Conservation (phyloP, 2,888 invertebrate species). For the Autographa gamma region DNA sequence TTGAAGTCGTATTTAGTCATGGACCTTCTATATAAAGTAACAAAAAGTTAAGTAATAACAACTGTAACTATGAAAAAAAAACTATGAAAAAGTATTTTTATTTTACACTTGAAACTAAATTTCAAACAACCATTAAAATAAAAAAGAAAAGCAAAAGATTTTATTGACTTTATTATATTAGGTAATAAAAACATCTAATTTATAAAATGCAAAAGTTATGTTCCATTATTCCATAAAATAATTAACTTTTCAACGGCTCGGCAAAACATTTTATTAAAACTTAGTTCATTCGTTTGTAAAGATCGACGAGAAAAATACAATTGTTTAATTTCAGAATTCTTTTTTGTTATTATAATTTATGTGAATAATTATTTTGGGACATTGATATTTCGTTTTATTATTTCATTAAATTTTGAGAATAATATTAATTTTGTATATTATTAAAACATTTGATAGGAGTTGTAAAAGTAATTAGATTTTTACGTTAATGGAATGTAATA, state of each 20-base stretch:
- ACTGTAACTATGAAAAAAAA: too few relatives aligned
- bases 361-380: background rate
- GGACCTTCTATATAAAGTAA: too few relatives aligned
- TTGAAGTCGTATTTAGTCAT: too few relatives aligned
- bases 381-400: background rate
- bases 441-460: background rate
- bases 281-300: background rate
- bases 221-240: background rate
- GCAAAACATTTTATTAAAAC: conserved; percentile 1
- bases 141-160: background rate
- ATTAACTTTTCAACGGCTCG: background rate
- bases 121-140: background rate
- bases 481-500: too few relatives aligned
- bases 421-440: background rate
- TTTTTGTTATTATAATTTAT: background rate
- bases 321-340: background rate
- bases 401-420: background rate
- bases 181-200: background rate
- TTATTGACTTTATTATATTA: background rate
- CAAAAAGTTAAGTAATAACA: too few relatives aligned
- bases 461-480: background rate
- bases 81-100: too few relatives aligned
- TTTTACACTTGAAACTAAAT: too few relatives aligned
- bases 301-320: background rate
- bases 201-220: background rate